Conservation (phyloP, 2,797 vertebrate species). For the Psittacula derbiana region DNA sequence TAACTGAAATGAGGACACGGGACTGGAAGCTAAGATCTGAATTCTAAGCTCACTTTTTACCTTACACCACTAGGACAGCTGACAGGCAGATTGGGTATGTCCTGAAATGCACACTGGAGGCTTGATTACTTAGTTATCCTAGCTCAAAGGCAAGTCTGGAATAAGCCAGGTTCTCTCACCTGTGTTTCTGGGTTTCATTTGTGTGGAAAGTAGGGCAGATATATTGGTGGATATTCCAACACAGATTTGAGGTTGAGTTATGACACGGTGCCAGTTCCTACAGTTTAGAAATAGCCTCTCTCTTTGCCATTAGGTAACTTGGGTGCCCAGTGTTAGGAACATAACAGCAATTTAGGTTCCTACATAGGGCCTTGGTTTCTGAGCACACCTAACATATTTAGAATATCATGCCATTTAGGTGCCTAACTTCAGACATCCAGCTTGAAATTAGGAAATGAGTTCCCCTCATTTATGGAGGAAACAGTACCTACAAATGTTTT, state of each 20-base stretch:
- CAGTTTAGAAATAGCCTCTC: not conserved
- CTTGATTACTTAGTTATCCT: not conserved
- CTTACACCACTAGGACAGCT: not conserved
- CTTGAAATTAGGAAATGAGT: not conserved
- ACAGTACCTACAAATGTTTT: not conserved
- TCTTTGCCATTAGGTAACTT: not conserved
- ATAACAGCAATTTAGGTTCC: not conserved
- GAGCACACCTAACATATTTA: not conserved
- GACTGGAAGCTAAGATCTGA: not conserved
- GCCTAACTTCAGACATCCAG: not conserved
- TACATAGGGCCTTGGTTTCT: not conserved
- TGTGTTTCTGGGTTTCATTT: not conserved
- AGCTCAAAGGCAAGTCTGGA: not conserved
- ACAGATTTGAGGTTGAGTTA: not conserved
- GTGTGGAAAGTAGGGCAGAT: not conserved
- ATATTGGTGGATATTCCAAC: not conserved
- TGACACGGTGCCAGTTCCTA: not conserved
- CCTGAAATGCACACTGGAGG: not conserved
- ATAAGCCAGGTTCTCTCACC: not conserved
- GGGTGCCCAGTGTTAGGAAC: not conserved
- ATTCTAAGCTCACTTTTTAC: not conserved
- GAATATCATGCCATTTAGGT: not conserved
- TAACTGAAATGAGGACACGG: not conserved
- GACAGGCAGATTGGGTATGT: not conserved
- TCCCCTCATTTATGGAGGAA: not conserved